A percentile compares a stretch with the other conserved stretches of the same genome.
Conservation (phyloP, 2,797 vertebrate genomes). For the Fundulus diaphanus region DNA sequence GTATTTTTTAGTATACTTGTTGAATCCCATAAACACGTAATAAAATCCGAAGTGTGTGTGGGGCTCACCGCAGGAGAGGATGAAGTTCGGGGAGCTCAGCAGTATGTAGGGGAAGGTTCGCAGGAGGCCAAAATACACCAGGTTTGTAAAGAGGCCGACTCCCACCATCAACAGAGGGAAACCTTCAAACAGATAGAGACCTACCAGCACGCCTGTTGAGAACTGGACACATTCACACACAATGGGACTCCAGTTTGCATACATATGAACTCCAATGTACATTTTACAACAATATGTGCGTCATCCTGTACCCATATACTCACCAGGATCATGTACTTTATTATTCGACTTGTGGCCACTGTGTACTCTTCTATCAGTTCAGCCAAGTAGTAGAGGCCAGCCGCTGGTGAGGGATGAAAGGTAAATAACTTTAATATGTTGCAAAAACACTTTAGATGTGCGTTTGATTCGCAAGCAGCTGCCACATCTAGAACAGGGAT, state of each 20-base stretch:
- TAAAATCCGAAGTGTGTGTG: not conserved
- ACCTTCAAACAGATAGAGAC: conserved; percentile 91
- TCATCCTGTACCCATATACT: conserved; percentile 58
- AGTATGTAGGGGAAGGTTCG: conserved; percentile 96
- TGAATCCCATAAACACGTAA: not conserved
- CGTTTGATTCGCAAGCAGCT: not conserved
- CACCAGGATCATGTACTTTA: conserved; percentile 98
- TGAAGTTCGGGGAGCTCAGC: conserved; percentile 95
- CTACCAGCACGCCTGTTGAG: conserved; percentile 83
- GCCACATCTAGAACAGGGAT: not conserved
- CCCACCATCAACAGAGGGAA: conserved; percentile 90
- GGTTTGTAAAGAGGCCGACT: conserved; percentile 94
- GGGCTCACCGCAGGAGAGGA: conserved; percentile 91
- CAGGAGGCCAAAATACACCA: conserved; percentile 94
- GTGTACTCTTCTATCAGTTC: conserved; percentile 98
- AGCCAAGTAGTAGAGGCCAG: conserved; percentile 95
- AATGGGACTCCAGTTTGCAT: not conserved
- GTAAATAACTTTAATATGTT: not conserved
- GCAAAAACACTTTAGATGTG: not conserved
- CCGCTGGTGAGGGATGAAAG: conserved; percentile 77
- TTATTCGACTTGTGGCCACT: conserved; percentile 93
- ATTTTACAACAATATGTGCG: not conserved
- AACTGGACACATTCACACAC: conserved; percentile 54
- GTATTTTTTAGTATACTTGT: not conserved
- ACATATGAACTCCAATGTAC: fast-evolving